Evolutionary conservation across 2,113 vertebrate species (phyloP).

Genomic region (Neolamprologus variostigma): DNA sequence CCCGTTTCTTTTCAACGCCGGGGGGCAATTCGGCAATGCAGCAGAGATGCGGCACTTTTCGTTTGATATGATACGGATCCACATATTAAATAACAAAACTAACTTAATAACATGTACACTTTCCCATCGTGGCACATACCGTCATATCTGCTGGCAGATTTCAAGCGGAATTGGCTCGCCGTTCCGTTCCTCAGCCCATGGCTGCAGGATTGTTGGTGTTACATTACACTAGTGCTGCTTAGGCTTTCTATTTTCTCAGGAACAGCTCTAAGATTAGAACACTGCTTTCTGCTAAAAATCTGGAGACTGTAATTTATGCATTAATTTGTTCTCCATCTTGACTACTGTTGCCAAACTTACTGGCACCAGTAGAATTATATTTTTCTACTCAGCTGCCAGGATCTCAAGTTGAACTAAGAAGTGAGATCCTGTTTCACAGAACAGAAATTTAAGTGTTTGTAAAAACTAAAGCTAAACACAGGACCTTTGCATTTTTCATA

Average conservation of each 20-base stretch:
- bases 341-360: not conserved
- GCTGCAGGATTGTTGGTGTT: not conserved
- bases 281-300: not conserved
- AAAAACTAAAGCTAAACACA: not conserved
- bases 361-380: not conserved
- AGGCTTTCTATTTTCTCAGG: not conserved
- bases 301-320: not conserved
- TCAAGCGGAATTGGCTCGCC: not conserved
- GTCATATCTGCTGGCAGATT: not conserved
- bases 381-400: not conserved
- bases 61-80: conserved; percentile 14
- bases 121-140: not conserved
- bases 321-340: not conserved
- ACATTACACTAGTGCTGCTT: not conserved
- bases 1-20: conserved; percentile 3
- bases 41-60: not conserved
- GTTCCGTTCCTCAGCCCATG: not conserved
- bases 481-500: not conserved
- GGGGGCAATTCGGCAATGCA: conserved; percentile 9
- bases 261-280: not conserved
- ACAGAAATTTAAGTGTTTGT: not conserved
- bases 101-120: not conserved
- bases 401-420: not conserved
- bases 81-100: conserved; percentile 4
- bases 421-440: not conserved